Base-by-base conservation (phyloP, 1,140 invertebrate genomes). In the Elymnias hypermnestra region DNA sequence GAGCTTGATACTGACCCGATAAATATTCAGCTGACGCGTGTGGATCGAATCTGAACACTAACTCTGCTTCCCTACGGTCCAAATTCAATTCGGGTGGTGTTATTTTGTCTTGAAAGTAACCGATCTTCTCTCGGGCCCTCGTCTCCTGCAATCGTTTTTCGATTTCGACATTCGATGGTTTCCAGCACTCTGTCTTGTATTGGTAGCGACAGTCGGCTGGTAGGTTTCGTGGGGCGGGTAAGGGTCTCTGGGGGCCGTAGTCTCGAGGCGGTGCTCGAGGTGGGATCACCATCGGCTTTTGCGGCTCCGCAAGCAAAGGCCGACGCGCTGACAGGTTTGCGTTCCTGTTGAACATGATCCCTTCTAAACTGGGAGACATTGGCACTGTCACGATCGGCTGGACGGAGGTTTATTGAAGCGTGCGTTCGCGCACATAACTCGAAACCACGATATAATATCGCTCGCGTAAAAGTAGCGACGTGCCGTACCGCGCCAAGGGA, bases 281-380 rank as follows among this genome's bases (percentile, higher is more conserved):
- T 58, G 76, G 74, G 31, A 83, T 59, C 50, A 84, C 63, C 55
- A 75, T 51, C 63, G 81, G 69, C 72, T 78, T 83, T 65, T 78
- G 76, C 56, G 78, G 76, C 61, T 81, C 82, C 53, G 73, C 75
- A 50, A 85, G 72, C 63, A 85, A 63, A 53, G 82, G 82, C 49
- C 78, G 74, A 23, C 82, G 75, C 62, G 74, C 77, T 47, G 82
- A 85, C 66, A 83, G 71, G 72, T 85, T 85, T 42, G 78, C 60
- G 71, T 72, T 78, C 72, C 82, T 81, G 64, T 83, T 85, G 62
- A 85, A 83, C 82, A 85, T 85, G 66, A 78, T 82, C 57, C 75
- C 78, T 65, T 85, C 82, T 44, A 85, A 57, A 43, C 78, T 85
- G 53, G 82, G 82, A 75, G 82, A 82, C 82, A 85, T 85, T 76